Evolutionary conservation across 2,113 vertebrate species (phyloP).

Genomic region (Cyphomyrus discorhynchus): DNA sequence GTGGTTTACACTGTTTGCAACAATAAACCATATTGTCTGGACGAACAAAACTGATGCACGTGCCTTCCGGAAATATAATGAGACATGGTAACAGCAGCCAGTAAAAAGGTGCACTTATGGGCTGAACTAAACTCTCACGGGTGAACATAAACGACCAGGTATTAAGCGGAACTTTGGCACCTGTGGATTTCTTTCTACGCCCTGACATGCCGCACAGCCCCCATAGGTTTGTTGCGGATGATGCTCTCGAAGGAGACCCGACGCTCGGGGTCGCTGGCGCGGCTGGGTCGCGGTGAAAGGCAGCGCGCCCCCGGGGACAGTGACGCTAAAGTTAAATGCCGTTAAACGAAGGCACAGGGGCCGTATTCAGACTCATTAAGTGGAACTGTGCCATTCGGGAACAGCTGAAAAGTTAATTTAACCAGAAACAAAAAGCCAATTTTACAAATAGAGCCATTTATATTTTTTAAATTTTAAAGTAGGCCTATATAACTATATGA

Average conservation of each 20-base stretch:
- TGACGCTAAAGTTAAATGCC: background rate
- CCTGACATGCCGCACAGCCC: background rate
- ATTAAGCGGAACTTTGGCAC: background rate
- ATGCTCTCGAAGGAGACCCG: background rate
- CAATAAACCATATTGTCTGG: background rate
- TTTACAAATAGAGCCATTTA: background rate
- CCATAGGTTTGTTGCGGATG: background rate
- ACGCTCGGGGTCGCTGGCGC: background rate
- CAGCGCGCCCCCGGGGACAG: background rate
- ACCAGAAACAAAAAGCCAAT: background rate
- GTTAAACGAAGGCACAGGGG: background rate
- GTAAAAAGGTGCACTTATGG: background rate
- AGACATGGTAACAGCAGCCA: background rate
- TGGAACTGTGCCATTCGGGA: background rate
- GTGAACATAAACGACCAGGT: background rate
- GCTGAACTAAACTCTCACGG: background rate
- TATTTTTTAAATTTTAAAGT: background rate
- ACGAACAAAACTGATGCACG: background rate
- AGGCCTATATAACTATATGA: background rate
- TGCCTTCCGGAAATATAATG: background rate
- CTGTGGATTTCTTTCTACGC: background rate
- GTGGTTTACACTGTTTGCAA: background rate
- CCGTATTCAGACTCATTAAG: background rate
- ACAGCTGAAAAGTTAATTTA: background rate
- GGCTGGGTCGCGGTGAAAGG: background rate